A percentile compares a stretch with the other conserved stretches of the same genome.
These are phyloP conservation scores for Lophotis ruficrista DNA, from an alignment of 2,113 vertebrate genomes.

Conservation along the genomic window DNA sequence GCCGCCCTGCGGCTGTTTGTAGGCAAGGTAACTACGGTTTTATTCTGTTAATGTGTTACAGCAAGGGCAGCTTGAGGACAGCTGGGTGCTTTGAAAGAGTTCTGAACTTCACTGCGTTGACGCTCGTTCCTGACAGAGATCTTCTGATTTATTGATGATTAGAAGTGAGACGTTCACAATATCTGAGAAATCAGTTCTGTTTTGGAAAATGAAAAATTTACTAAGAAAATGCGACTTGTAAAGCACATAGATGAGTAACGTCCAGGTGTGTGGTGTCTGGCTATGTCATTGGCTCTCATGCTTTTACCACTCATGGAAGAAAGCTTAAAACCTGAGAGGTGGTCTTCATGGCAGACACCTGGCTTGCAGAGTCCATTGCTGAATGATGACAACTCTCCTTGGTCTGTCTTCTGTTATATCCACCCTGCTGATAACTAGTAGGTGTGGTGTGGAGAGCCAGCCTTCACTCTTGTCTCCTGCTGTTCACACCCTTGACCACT, in stretches of 20 bases:
- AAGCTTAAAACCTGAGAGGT: not conserved
- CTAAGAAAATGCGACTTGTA: not conserved
- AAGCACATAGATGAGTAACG: not conserved
- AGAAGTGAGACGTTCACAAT: not conserved
- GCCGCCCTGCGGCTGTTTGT: slow-evolving; percentile 91
- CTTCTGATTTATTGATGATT: not conserved
- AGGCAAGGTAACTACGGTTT: slow-evolving; percentile 83
- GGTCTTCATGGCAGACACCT: not conserved
- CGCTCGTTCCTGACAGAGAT: not conserved
- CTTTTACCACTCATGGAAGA: not conserved
- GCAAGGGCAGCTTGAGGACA: not conserved
- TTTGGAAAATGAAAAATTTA: not conserved
- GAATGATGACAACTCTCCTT: not conserved
- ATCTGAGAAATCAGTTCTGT: not conserved
- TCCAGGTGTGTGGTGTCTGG: not conserved
- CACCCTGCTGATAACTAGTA: not conserved
- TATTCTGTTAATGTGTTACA: not conserved
- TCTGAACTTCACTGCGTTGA: not conserved
- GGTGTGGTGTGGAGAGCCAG: not conserved
- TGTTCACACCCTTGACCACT: not conserved
- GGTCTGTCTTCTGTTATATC: not conserved
- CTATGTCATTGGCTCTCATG: not conserved
- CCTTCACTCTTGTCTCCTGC: not conserved
- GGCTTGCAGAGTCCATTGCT: not conserved
- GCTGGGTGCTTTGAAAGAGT: not conserved